These are phyloP conservation scores for Drosophila nigrodunni DNA, from an alignment of 1,140 invertebrate genomes.

Conservation along the genomic window DNA sequence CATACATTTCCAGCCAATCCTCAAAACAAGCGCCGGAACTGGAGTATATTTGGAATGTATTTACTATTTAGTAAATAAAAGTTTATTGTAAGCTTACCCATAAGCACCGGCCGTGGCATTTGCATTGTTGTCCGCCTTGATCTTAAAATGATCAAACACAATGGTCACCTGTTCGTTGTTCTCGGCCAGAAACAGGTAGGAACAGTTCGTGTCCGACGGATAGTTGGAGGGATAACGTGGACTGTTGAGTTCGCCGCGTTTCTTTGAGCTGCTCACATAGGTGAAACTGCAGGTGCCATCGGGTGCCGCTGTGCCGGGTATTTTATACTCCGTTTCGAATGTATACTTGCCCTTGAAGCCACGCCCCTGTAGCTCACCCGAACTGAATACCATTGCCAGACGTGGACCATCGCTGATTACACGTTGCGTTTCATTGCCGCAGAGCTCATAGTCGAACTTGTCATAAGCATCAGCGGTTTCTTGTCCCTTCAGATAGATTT, in stretches of 20 bases:
- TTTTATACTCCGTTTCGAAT: slow-evolving; percentile 91
- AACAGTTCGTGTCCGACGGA: slow-evolving; percentile 96
- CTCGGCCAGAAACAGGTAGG: slow-evolving; percentile 93
- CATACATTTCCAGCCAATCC: slow-evolving; percentile 97
- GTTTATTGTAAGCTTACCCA: slow-evolving; percentile 84
- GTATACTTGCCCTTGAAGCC: slow-evolving; percentile 93
- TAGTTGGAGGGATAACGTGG: slow-evolving; percentile 98
- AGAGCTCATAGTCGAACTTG: slow-evolving; percentile 96
- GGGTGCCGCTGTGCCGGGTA: slow-evolving; percentile 96
- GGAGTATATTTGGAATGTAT: background rate
- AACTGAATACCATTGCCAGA: slow-evolving; percentile 96
- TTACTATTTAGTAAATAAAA: background rate
- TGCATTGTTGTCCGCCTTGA: slow-evolving; percentile 88
- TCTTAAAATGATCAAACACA: slow-evolving; percentile 96
- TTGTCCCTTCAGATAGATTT: slow-evolving; percentile 96
- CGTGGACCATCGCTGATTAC: slow-evolving; percentile 95
- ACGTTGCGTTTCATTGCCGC: slow-evolving; percentile 90
- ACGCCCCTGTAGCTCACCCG: slow-evolving; percentile 93
- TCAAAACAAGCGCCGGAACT: slow-evolving; percentile 92
- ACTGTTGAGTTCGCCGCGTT: slow-evolving; percentile 96
- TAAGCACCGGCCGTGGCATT: slow-evolving; percentile 88
- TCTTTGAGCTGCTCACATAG: slow-evolving; percentile 93
- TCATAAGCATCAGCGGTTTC: slow-evolving; percentile 96
- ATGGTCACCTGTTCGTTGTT: slow-evolving; percentile 96
- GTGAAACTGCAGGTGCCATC: slow-evolving; percentile 95